Conservation (phyloP, 2,797 vertebrate species). For the Menidia menidia region DNA sequence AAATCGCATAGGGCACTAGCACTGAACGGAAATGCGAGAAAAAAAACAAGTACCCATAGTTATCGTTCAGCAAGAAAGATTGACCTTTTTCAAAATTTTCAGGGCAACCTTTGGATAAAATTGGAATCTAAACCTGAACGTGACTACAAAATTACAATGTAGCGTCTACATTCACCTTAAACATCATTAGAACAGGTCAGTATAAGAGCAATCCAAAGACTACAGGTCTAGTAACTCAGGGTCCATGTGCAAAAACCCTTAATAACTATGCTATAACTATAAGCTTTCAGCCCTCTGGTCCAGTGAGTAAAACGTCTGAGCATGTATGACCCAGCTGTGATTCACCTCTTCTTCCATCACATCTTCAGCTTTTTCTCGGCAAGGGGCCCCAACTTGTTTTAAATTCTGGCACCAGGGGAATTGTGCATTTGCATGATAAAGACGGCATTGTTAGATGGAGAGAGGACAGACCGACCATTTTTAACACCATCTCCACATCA, state of each 20-base stretch:
- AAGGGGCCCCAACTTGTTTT: background rate
- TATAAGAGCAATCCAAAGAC: background rate
- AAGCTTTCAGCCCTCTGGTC: background rate
- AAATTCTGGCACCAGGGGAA: background rate
- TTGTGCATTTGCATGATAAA: background rate
- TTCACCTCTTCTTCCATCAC: background rate
- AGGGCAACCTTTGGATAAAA: no score
- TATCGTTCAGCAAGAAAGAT: no score
- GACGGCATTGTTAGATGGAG: background rate
- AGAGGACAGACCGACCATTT: background rate
- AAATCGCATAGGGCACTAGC: no score
- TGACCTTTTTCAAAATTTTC: no score
- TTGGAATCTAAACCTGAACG: no score
- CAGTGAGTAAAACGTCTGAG: background rate
- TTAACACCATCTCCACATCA: background rate
- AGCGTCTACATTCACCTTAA: no score
- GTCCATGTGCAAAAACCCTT: background rate
- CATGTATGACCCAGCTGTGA: background rate
- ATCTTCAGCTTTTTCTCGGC: background rate
- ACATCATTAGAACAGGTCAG: background rate
- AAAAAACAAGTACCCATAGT: no score
- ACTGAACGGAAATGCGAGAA: no score
- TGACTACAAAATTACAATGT: no score
- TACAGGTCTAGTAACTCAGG: background rate
- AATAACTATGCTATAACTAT: background rate